Conservation (phyloP, 2,113 vertebrate species). For the Corythornis madagascariensis region DNA sequence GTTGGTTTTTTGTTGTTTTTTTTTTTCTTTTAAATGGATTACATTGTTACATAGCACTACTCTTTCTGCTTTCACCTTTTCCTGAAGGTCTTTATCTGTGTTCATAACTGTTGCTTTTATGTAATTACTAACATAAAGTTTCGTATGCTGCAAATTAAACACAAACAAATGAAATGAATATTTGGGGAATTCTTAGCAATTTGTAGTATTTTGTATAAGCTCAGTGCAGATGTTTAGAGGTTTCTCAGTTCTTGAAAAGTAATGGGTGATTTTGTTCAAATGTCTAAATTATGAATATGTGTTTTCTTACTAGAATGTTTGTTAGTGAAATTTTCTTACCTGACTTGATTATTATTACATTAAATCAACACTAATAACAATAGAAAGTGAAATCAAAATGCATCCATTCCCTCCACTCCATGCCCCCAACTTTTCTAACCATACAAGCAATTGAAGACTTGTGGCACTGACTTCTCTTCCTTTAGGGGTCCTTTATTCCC, state of each 20-base stretch:
- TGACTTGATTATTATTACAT: neutral
- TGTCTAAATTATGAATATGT: neutral
- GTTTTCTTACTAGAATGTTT: neutral
- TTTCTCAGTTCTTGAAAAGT: neutral
- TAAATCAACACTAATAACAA: neutral
- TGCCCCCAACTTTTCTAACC: neutral
- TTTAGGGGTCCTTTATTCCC: neutral
- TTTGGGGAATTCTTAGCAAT: slow-evolving; percentile 23
- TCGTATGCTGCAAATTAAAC: slow-evolving; percentile 30
- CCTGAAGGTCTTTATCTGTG: slow-evolving; percentile 6
- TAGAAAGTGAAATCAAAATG: neutral
- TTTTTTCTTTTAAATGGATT: neutral
- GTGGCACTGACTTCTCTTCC: neutral
- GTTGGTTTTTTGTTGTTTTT: neutral
- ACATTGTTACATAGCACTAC: neutral
- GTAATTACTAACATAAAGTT: slow-evolving; percentile 13
- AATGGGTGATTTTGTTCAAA: neutral
- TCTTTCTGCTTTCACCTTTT: neutral
- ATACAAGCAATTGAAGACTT: neutral
- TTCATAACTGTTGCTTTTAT: neutral
- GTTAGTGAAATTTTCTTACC: neutral
- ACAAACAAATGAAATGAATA: slow-evolving; percentile 15
- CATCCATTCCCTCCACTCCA: fast-evolving
- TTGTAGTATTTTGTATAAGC: slow-evolving; percentile 16
- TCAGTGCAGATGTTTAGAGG: neutral